Conservation (phyloP, 2,888 invertebrate species). For the Dynastes maya region DNA sequence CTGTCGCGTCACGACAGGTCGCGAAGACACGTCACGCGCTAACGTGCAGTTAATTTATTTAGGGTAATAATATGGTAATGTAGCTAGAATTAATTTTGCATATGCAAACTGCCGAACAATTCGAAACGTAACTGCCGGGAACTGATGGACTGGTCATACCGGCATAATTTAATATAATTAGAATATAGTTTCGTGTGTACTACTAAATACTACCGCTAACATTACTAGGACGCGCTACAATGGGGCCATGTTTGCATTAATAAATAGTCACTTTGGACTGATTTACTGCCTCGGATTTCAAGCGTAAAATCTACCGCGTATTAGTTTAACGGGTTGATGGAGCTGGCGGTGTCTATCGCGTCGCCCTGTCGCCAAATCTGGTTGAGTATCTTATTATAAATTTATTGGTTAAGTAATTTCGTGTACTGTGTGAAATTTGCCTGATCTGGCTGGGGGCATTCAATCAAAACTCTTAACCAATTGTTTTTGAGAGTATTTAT, state of each 20-base stretch:
- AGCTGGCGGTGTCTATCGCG: too few species aligned
- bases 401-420: too few species aligned
- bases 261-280: constrained; percentile 37
- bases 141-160: constrained; percentile 45
- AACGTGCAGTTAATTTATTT: constrained; percentile 30
- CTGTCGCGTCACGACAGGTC: not conserved
- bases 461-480: too few species aligned
- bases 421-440: too few species aligned
- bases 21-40: not conserved
- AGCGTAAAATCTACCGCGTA: not conserved
- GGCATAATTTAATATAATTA: constrained; percentile 46
- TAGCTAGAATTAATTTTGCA: constrained; percentile 37
- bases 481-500: too few species aligned
- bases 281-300: constrained; percentile 30
- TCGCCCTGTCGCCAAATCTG: too few species aligned
- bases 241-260: constrained; percentile 39
- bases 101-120: constrained; percentile 43
- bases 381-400: too few species aligned
- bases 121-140: constrained; percentile 23
- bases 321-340: too few species aligned
- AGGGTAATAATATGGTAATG: constrained; percentile 43
- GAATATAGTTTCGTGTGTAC: constrained; percentile 31
- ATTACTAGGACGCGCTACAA: not conserved
- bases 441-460: too few species aligned
- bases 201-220: not conserved